Percentiles rank a stretch among this genome's conserved stretches.
Conservation (phyloP, 2,888 invertebrate species). For the Cephalotes varians region DNA sequence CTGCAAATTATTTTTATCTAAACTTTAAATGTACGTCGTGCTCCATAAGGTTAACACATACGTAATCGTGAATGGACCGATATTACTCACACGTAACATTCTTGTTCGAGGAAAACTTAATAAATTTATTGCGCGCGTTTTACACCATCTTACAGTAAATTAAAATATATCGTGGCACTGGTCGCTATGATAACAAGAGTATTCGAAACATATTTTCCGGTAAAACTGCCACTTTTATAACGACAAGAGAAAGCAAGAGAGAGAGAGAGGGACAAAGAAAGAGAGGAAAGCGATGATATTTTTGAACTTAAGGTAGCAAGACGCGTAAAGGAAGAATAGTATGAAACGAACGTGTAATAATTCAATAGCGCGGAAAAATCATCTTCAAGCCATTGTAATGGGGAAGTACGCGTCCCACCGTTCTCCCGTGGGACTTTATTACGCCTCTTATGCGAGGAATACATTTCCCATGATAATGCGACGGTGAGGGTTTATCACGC, state of each 20-base stretch:
- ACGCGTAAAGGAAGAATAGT: background rate
- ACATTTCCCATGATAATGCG: slow-evolving; percentile 72
- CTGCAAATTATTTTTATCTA: background rate
- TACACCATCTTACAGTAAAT: slow-evolving; percentile 17
- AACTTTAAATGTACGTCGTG: background rate
- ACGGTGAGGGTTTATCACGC: slow-evolving; percentile 36
- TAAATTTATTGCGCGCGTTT: slow-evolving; percentile 36
- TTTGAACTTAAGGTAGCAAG: background rate
- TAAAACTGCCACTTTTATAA: slow-evolving; percentile 2
- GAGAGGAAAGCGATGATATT: background rate
- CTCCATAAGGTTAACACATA: background rate
- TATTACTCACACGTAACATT: background rate
- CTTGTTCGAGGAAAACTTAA: background rate
- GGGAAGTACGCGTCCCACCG: slow-evolving; percentile 39
- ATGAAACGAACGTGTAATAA: slow-evolving; percentile 61
- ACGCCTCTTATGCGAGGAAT: slow-evolving; percentile 70
- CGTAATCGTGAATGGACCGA: background rate
- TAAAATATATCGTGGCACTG: slow-evolving; percentile 21
- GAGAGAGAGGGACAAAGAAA: background rate
- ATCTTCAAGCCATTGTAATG: slow-evolving; percentile 66
- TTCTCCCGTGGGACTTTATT: slow-evolving; percentile 72
- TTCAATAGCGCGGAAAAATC: slow-evolving; percentile 71
- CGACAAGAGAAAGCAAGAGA: background rate
- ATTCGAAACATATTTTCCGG: slow-evolving; percentile 24
- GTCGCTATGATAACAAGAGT: slow-evolving; percentile 13